Percentiles rank a stretch among this genome's conserved stretches.
Evolutionary conservation across 2,113 vertebrate species (phyloP).

Genomic region (Charadrius vociferus): DNA sequence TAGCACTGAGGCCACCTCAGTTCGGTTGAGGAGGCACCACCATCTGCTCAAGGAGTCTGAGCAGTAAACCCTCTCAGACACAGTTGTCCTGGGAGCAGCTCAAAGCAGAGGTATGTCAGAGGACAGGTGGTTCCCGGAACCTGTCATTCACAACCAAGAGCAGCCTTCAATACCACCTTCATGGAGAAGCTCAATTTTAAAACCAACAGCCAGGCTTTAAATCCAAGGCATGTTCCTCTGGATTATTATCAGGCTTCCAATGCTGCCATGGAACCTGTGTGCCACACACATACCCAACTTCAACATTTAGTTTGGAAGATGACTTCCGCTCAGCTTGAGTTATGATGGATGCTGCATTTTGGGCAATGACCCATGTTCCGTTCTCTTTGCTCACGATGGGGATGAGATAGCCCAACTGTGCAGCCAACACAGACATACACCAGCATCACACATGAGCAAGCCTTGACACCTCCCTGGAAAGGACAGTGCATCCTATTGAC

Average conservation of each 20-base stretch:
- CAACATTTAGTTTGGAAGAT: not conserved
- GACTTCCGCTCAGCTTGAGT: not conserved
- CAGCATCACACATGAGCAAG: not conserved
- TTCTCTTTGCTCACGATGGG: fast-evolving
- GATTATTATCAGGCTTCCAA: not conserved
- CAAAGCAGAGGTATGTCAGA: not conserved
- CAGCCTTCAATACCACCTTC: not conserved
- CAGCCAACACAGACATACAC: not conserved
- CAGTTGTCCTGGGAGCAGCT: not conserved
- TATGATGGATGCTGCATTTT: not conserved
- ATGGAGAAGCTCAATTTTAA: not conserved
- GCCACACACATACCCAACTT: not conserved
- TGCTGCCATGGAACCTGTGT: no score
- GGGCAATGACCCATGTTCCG: fast-evolving
- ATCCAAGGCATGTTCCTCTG: not conserved
- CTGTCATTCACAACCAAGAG: not conserved
- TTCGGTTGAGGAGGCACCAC: not conserved
- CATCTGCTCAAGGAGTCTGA: not conserved
- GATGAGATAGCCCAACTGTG: not conserved
- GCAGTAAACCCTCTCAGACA: not conserved
- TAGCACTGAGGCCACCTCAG: not conserved
- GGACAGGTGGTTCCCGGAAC: fast-evolving
- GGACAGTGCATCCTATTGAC: not conserved
- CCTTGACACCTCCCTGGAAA: not conserved
- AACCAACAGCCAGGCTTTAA: not conserved